Evolutionary conservation across 2,888 invertebrate species (phyloP).

Genomic region (Tanypteryx hageni): DNA sequence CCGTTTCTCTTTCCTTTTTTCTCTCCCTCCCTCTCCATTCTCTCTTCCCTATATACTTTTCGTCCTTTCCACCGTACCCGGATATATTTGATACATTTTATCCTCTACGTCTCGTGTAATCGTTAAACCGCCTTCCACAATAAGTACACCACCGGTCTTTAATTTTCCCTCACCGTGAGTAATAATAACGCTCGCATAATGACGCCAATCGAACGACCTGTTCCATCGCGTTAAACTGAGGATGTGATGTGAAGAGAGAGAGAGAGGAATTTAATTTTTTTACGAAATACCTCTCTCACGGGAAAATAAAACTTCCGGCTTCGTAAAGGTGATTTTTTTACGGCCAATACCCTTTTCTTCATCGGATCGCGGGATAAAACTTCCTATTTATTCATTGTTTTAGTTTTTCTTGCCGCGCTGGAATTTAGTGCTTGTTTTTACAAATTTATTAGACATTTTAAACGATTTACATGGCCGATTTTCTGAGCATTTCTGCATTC

Average conservation of each 20-base stretch:
- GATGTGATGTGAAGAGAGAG: neutral
- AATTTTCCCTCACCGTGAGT: neutral
- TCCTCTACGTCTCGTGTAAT: neutral
- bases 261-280: neutral
- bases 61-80: too few relatives aligned
- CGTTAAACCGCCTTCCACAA: neutral
- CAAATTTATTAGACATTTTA: too few relatives aligned
- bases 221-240: neutral
- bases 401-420: too few relatives aligned
- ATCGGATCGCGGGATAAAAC: too few relatives aligned
- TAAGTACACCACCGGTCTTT: conserved; percentile 22
- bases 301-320: neutral
- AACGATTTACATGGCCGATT: too few relatives aligned
- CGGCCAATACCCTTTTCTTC: neutral
- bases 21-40: neutral
- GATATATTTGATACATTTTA: neutral
- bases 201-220: neutral
- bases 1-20: too few relatives aligned
- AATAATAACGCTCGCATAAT: neutral
- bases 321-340: neutral
- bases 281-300: neutral
- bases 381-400: too few relatives aligned
- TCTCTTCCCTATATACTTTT: neutral
- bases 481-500: too few relatives aligned
- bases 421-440: too few relatives aligned